A percentile compares a stretch with the other conserved stretches of the same genome.
Evolutionary conservation across 1,140 invertebrate genomes (phyloP).

Genomic region (Bombus vancouverensis): DNA sequence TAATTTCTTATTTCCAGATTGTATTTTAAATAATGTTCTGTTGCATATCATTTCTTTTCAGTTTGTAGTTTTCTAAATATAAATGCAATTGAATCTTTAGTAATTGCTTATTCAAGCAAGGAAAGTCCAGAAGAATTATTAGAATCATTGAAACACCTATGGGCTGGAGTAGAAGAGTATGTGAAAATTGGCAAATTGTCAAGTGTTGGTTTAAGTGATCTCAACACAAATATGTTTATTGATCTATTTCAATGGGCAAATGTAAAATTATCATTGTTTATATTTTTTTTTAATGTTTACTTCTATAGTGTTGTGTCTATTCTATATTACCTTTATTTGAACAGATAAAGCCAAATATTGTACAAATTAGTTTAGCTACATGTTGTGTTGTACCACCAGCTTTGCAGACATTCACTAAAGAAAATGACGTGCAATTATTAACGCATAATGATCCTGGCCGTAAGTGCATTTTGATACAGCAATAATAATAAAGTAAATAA

Average conservation of each 20-base stretch:
- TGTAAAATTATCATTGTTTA: constrained; percentile 77
- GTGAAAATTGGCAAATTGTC: constrained; percentile 86
- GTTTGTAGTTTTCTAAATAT: constrained; percentile 86
- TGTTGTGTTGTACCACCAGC: constrained; percentile 97
- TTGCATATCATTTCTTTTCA: constrained; percentile 73
- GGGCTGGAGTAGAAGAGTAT: constrained; percentile 88
- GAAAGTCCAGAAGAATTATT: constrained; percentile 82
- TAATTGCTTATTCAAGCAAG: constrained; percentile 86
- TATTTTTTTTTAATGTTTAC: constrained; percentile 2
- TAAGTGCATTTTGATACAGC: constrained; percentile 78
- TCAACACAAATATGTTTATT: constrained; percentile 91
- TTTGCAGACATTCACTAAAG: constrained; percentile 94
- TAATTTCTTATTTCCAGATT: neutral
- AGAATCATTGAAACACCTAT: constrained; percentile 87
- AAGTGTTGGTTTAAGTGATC: constrained; percentile 93
- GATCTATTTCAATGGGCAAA: constrained; percentile 90
- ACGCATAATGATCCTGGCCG: constrained; percentile 97
- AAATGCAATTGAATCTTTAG: constrained; percentile 88
- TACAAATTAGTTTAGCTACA: constrained; percentile 97
- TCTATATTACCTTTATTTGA: constrained; percentile 58
- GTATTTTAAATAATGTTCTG: neutral
- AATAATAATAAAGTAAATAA: neutral
- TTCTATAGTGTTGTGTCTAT: constrained; percentile 12
- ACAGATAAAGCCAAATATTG: constrained; percentile 92
- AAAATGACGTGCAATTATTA: constrained; percentile 95